Percentiles rank a stretch among this genome's conserved stretches.
These are phyloP conservation scores for Drosophila quadrilineata DNA, from an alignment of 1,140 invertebrate species.

Conservation along the genomic window DNA sequence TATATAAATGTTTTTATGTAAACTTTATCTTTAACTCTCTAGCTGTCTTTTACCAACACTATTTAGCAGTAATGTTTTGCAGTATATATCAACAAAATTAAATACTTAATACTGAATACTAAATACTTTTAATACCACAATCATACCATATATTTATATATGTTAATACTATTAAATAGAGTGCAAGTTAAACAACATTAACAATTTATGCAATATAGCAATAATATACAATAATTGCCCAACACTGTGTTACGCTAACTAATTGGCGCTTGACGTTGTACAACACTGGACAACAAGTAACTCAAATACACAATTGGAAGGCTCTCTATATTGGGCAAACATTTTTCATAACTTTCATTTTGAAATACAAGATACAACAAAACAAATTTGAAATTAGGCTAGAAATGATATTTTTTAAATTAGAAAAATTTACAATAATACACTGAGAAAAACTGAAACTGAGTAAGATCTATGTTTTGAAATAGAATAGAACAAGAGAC, in stretches of 20 bases:
- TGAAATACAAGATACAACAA: too few species aligned
- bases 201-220: neutral
- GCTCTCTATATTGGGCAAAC: too few species aligned
- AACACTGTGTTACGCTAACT: conserved; percentile 6
- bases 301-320: too few species aligned
- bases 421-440: too few species aligned
- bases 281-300: conserved; percentile 6
- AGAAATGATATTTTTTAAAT: too few species aligned
- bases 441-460: too few species aligned
- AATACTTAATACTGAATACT: conserved; percentile 51
- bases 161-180: conserved; percentile 42
- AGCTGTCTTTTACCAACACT: conserved; percentile 31
- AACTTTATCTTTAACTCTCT: conserved; percentile 1
- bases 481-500: too few species aligned
- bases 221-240: conserved; percentile 5
- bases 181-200: conserved; percentile 32
- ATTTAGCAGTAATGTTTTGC: conserved; percentile 50
- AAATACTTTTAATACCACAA: conserved; percentile 21
- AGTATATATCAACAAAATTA: conserved; percentile 53
- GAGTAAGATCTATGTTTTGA: too few species aligned
- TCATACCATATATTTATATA: conserved; percentile 20
- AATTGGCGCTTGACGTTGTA: conserved; percentile 4
- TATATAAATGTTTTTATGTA: too few species aligned
- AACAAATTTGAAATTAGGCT: too few species aligned
- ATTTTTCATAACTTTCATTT: too few species aligned